A percentile compares a stretch with the other conserved stretches of the same genome.
These are phyloP conservation scores for Sceloporus undulatus DNA, from an alignment of 2,113 vertebrate genomes.

Conservation along the genomic window DNA sequence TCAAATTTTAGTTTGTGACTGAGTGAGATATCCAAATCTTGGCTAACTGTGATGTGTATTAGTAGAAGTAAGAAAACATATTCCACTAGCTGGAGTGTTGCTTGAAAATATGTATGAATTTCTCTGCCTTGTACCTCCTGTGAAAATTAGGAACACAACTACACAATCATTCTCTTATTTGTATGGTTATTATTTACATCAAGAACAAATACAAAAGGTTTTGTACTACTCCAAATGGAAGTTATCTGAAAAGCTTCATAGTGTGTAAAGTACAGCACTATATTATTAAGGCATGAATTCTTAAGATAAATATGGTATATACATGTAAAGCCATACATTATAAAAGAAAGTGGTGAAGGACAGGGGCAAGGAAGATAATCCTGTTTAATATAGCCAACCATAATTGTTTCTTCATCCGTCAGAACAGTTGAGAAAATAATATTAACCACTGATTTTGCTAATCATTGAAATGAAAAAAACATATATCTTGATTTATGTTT, in stretches of 20 bases:
- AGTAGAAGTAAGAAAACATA: neutral
- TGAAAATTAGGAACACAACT: neutral
- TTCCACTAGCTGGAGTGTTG: neutral
- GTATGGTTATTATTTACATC: neutral
- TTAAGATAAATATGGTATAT: neutral
- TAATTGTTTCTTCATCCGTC: constrained; percentile 32
- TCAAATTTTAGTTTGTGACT: neutral
- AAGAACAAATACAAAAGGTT: neutral
- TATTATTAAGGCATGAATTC: neutral
- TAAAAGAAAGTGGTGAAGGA: neutral
- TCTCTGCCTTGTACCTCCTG: neutral
- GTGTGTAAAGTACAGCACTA: neutral
- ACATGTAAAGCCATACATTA: neutral
- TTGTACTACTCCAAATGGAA: neutral
- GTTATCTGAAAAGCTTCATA: neutral
- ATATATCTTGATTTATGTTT: neutral
- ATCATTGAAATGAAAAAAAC: constrained; percentile 38
- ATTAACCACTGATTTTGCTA: constrained; percentile 17
- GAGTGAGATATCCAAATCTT: neutral
- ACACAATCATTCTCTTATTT: neutral
- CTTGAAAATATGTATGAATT: neutral
- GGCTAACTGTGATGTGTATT: neutral
- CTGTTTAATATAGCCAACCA: neutral
- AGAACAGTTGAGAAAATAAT: neutral
- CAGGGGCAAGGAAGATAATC: neutral